These are phyloP conservation scores for Arge pagana DNA, from an alignment of 2,888 invertebrate species.

Conservation along the genomic window DNA sequence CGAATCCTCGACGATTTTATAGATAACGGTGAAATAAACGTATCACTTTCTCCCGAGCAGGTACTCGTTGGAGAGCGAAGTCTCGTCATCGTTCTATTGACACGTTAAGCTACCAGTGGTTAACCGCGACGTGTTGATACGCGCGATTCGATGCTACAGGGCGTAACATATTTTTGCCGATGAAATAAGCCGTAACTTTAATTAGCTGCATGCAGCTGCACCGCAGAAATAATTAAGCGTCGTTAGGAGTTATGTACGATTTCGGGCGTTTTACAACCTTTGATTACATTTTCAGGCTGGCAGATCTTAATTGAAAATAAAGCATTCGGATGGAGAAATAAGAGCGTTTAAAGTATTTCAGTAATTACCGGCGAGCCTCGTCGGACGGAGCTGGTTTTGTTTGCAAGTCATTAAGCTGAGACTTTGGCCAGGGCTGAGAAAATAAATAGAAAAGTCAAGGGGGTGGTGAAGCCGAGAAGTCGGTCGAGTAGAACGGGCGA, in stretches of 20 bases:
- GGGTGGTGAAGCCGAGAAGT: slow-evolving; percentile 4
- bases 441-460: slow-evolving; percentile 16
- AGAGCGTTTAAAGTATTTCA: slow-evolving; percentile 29
- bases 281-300: slow-evolving; percentile 8
- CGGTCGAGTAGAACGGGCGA: slow-evolving; percentile 30
- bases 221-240: slow-evolving; percentile 7
- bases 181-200: slow-evolving; percentile 1
- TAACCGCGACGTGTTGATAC: no score
- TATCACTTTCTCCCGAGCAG: no score
- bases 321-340: slow-evolving; percentile 8
- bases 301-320: slow-evolving; percentile 15
- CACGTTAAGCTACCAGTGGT: no score
- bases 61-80: no score
- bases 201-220: slow-evolving; percentile 1
- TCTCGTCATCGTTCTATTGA: no score
- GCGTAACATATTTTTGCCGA: no score
- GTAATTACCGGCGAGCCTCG: slow-evolving; percentile 39
- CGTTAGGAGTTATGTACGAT: slow-evolving; percentile 9
- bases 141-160: no score
- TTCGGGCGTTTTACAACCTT: slow-evolving; percentile 4
- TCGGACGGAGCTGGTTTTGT: slow-evolving; percentile 32
- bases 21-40: no score
- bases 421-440: slow-evolving; percentile 18
- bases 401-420: slow-evolving; percentile 42
- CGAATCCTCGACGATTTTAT: no score